Percentiles rank a stretch among this genome's conserved stretches.
Evolutionary conservation across 2,113 vertebrate genomes (phyloP).

Genomic region (Lophotis ruficrista): DNA sequence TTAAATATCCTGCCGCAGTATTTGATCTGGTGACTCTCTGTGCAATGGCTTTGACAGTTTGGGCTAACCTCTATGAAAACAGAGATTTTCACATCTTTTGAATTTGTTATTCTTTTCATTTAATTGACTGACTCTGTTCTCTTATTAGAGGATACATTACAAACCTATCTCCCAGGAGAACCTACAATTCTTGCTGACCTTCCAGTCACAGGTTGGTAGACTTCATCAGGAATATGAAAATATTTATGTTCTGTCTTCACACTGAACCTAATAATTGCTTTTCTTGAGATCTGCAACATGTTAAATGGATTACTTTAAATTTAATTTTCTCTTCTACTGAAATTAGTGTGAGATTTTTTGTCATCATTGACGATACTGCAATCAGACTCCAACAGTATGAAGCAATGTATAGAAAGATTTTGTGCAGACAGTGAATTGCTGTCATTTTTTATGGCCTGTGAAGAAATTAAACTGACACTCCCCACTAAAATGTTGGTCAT

Average conservation of each 20-base stretch:
- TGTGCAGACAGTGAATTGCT: neutral
- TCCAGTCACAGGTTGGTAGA: neutral
- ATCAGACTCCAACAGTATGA: neutral
- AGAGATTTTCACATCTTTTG: neutral
- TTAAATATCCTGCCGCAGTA: neutral
- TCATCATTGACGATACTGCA: neutral
- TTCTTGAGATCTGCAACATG: neutral
- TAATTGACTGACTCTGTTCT: conserved; percentile 13
- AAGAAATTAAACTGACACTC: neutral
- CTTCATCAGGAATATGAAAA: neutral
- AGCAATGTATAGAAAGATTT: neutral
- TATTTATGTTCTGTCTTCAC: neutral
- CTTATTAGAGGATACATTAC: neutral
- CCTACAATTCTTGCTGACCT: neutral
- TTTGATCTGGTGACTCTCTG: neutral
- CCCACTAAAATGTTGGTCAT: neutral
- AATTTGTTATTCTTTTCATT: neutral
- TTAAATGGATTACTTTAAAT: neutral
- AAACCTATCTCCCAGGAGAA: neutral
- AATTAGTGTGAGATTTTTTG: neutral
- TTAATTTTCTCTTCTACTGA: neutral
- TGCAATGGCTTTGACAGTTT: neutral
- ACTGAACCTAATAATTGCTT: neutral
- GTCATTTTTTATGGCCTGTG: neutral
- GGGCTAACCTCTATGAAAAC: neutral